Conservation (phyloP, 2,888 invertebrate genomes). For the Julus scandinavius region DNA sequence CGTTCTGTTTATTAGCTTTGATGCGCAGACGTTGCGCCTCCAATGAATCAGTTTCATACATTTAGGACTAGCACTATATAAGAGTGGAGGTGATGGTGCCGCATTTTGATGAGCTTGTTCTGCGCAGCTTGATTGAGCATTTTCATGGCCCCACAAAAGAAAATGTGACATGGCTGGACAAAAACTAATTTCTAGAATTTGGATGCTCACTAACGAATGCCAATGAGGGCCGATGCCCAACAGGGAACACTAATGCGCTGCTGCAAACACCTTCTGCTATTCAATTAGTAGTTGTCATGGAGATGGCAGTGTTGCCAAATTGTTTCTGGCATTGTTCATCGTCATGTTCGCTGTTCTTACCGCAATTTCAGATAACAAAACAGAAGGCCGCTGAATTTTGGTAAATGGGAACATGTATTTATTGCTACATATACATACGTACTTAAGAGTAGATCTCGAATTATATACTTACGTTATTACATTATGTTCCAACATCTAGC, state of each 20-base stretch:
- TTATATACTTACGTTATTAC: neutral
- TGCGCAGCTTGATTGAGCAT: slow-evolving; percentile 25
- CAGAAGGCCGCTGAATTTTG: neutral
- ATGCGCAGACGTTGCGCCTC: neutral
- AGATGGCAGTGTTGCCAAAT: slow-evolving; percentile 17
- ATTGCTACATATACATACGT: neutral
- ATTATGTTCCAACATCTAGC: neutral
- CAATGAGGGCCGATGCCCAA: slow-evolving; percentile 14
- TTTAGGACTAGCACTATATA: neutral
- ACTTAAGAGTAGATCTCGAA: neutral
- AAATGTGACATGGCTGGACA: slow-evolving; percentile 45
- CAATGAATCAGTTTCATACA: slow-evolving; percentile 36
- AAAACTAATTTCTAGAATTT: slow-evolving; percentile 43
- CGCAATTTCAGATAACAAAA: slow-evolving; percentile 6
- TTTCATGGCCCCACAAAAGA: slow-evolving; percentile 37
- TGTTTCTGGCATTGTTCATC: neutral
- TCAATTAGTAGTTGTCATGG: slow-evolving; percentile 45
- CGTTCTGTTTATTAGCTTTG: neutral
- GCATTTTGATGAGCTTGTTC: slow-evolving; percentile 28
- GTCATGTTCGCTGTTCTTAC: neutral
- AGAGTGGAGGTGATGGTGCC: neutral
- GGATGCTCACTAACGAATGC: slow-evolving; percentile 25
- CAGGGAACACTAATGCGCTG: neutral
- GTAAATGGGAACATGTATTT: neutral
- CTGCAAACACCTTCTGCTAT: neutral